Conservation (phyloP, 2,888 invertebrate genomes). For the Smittia aterrima region DNA sequence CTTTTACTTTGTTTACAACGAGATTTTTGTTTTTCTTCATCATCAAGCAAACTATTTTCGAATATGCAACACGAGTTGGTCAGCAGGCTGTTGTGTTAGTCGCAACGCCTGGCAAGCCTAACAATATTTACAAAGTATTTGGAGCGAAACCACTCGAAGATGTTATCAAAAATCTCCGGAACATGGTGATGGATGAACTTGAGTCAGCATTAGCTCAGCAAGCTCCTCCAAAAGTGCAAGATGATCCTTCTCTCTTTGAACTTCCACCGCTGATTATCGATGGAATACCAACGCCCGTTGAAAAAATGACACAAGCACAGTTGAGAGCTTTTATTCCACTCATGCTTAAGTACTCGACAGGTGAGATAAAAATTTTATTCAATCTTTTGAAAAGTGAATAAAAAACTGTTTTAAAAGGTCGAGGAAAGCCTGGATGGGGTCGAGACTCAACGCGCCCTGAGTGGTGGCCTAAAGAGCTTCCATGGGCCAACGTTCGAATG, state of each 20-base stretch:
- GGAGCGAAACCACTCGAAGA: conserved; percentile 96
- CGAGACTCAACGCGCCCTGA: conserved; percentile 91
- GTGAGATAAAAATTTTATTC: conserved; percentile 50
- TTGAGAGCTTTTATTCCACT: conserved; percentile 93
- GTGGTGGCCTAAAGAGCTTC: conserved; percentile 98
- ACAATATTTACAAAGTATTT: conserved; percentile 94
- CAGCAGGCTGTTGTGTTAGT: conserved; percentile 96
- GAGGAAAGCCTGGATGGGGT: conserved; percentile 98
- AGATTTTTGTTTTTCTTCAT: too few species aligned
- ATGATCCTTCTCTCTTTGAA: conserved; percentile 92
- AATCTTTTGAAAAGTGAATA: conserved; percentile 11
- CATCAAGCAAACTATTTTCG: conserved; percentile 84
- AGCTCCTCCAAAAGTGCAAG: conserved; percentile 73
- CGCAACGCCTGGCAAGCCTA: conserved; percentile 94
- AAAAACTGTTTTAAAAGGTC: conserved; percentile 51
- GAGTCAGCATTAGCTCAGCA: conserved; percentile 92
- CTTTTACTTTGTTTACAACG: not conserved
- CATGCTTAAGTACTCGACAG: conserved; percentile 97
- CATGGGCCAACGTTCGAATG: conserved; percentile 98
- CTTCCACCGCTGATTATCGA: conserved; percentile 94
- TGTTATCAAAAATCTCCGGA: conserved; percentile 86
- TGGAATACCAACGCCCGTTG: conserved; percentile 96
- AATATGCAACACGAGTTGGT: conserved; percentile 94
- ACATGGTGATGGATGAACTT: conserved; percentile 91
- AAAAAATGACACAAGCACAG: conserved; percentile 99